These are phyloP conservation scores for Sialia sialis DNA, from an alignment of 2,113 vertebrate genomes.

Conservation along the genomic window DNA sequence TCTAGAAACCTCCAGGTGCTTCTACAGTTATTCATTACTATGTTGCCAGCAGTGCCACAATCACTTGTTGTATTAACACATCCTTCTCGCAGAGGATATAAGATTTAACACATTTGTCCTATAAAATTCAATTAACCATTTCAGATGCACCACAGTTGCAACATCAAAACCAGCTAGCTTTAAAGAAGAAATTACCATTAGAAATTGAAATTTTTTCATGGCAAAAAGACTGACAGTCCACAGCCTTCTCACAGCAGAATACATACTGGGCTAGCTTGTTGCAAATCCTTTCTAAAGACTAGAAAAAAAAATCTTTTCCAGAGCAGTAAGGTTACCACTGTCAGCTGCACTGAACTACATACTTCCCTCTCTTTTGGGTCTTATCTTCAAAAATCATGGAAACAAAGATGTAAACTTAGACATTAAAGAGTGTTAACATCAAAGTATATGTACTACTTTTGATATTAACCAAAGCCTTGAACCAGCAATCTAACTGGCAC, in stretches of 20 bases:
- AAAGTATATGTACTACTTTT: constrained; percentile 39
- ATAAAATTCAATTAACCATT: not conserved
- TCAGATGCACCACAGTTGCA: not conserved
- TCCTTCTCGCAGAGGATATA: not conserved
- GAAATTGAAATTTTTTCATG: not conserved
- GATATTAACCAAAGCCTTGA: constrained; percentile 51
- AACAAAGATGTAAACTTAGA: constrained; percentile 61
- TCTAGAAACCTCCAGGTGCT: not conserved
- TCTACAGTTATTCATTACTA: not conserved
- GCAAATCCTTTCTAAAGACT: not conserved
- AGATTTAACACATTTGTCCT: not conserved
- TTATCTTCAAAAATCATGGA: constrained; percentile 54
- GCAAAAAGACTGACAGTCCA: not conserved
- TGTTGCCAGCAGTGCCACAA: not conserved
- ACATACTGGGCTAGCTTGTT: not conserved
- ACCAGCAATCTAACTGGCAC: constrained; percentile 16
- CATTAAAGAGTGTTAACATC: constrained; percentile 56
- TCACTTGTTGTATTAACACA: not conserved
- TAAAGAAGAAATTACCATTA: not conserved
- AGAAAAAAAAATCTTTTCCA: not conserved
- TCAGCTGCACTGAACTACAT: not conserved
- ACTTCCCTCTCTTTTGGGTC: constrained; percentile 3
- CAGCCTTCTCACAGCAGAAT: not conserved
- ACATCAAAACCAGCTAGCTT: not conserved
- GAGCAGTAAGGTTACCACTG: constrained; percentile 17